Base-by-base conservation (phyloP, 1,140 invertebrate species). In the Adoxophyes honmai region DNA sequence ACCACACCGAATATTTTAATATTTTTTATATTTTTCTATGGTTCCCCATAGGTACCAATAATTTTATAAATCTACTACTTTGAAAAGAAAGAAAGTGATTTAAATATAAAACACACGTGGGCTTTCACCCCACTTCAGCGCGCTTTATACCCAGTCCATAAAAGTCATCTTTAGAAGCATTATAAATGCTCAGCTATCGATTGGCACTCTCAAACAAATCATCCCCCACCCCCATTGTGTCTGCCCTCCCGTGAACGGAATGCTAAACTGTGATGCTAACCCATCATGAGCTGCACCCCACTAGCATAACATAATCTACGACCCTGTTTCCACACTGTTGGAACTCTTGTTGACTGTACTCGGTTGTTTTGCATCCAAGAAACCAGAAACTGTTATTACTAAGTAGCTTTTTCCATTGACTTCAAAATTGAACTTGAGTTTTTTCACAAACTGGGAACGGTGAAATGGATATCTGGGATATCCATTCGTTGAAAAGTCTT, bases 151-250 rank as follows among this genome's bases (percentile, higher is more conserved):
- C 34, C 16, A 63, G 56, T 55, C 63, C 61, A 76, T 78, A 74
- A 80, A 80, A 70, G 73, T 86, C 72, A 79, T 77, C 69, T 74
- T 52, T 42, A 68, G 65, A 60, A 66, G 57, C 62, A 69, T 73
- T 75, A 69, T 65, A 66, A 70, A 75, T 70, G 66, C 69, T 66
- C 56, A 56, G 59, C 55, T 75, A 76, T 72, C 64, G 70, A 80
- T 74, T 70, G 52, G 18, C 62, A 68, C 56, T 64, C 57, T 68
- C 55, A 58, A 52, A 68, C 58, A 61, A 69, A 66, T 66, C 62
- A 67, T 66, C 55, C 57, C 48, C 34, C 68, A 55, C 9, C 54
- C 59, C 58, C 39, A 16, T 60, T 48, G 35, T 70, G 57, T 76
- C 63, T 71, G 73, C 68, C 59, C 5, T 39, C 52, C 64, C 64